Conservation (phyloP, 2,888 invertebrate genomes). For the Aradus depressus region DNA sequence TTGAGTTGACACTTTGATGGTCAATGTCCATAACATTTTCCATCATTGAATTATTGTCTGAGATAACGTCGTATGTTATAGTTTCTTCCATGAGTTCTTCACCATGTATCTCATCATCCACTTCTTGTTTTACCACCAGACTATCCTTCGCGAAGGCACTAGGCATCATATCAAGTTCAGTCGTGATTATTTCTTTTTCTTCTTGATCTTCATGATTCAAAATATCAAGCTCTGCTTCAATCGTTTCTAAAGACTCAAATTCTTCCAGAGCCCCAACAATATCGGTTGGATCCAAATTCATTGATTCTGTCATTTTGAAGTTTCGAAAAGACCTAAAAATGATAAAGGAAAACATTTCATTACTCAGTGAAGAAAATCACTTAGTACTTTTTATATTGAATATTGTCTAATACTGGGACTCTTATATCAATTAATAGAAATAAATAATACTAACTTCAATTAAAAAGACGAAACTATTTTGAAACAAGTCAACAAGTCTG, state of each 20-base stretch:
- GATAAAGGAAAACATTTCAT: background rate
- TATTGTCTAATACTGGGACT: too few relatives aligned
- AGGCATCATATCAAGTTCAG: slow-evolving; percentile 16
- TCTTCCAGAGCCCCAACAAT: slow-evolving; percentile 31
- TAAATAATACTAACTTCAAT: too few relatives aligned
- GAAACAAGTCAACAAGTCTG: too few relatives aligned
- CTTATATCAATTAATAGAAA: too few relatives aligned
- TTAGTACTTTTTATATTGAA: too few relatives aligned
- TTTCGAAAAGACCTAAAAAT: background rate
- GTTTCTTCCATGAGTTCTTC: slow-evolving; percentile 17
- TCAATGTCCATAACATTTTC: slow-evolving; percentile 12
- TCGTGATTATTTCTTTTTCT: slow-evolving; percentile 8
- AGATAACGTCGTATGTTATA: slow-evolving; percentile 12
- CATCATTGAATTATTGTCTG: slow-evolving; percentile 20
- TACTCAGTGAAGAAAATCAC: background rate
- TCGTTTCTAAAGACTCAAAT: slow-evolving; percentile 39
- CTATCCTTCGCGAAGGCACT: slow-evolving; percentile 3
- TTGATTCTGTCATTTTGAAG: slow-evolving; percentile 23
- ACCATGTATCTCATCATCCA: slow-evolving; percentile 20
- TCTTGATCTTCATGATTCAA: slow-evolving; percentile 19
- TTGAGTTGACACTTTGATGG: background rate
- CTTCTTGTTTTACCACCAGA: slow-evolving; percentile 18
- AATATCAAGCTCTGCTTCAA: slow-evolving; percentile 38
- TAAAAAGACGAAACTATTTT: too few relatives aligned
- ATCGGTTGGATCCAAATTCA: slow-evolving; percentile 26